Base-by-base conservation (phyloP, 2,888 invertebrate genomes). In the Diploptera punctata region DNA sequence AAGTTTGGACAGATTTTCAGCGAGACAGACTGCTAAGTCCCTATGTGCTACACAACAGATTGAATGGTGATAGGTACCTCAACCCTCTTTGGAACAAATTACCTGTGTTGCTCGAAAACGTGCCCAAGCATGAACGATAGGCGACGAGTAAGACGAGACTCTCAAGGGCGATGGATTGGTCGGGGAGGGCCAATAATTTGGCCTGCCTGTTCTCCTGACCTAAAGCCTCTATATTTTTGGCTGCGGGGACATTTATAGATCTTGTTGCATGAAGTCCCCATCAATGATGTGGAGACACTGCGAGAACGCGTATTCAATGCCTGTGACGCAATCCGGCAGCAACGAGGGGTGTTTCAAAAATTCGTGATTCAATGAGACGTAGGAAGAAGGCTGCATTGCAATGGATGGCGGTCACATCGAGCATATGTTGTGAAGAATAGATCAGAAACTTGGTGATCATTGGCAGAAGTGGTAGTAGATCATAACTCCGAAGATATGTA, bases 251-350 rank as follows among this genome's bases (percentile, higher is more conserved):
- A 49, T 49, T 49, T 33, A 33, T 7, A 33, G 33, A 33, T 10
- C 33, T 18, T 49, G 19, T 5, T 49, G 49, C n/a, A 49, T 18
- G 49, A 5, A 49, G 49, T 49, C 49, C 49, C 49, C 49, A 49
- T 18, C 16, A 49, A 49, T 49, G 49, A 49, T 49, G 49, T 18
- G 19, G 49, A 49, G 16, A 49, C 49, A 49, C 19, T 49, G 16
- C 49, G 49, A 49, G 49, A 49, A 49, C 19, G 49, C 49, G 49
- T 49, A n/a, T 49, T 49, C 49, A 49, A 49, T 49, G 49, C 16
- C 49, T 49, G 49, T 49, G 49, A 49, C n/a, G 19, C 49, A 49
- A 49, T 49, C n/a, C n/a, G 49, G n/a, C 16, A 49, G n/a, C 16
- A 49, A 16, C 49, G 4, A 18, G 19, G 49, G n/a, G 49, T 3